A percentile compares a stretch with the other conserved stretches of the same genome.
Evolutionary conservation across 2,797 vertebrate species (phyloP).

Genomic region (Morelia viridis): DNA sequence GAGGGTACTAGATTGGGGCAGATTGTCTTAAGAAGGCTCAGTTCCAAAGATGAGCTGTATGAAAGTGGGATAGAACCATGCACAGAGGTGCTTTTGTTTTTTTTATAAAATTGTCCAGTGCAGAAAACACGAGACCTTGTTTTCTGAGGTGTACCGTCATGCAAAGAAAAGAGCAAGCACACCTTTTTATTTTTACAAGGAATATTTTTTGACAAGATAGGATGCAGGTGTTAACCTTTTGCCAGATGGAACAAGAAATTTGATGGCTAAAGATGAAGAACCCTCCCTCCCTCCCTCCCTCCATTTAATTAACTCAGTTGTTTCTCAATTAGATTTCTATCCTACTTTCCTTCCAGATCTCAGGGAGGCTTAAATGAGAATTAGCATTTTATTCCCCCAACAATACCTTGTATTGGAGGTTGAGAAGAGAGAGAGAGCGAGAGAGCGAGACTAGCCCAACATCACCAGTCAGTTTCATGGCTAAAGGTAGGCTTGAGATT

Average conservation of each 20-base stretch:
- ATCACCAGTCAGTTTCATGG: background rate
- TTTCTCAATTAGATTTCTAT: background rate
- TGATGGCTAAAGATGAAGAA: background rate
- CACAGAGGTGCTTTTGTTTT: background rate
- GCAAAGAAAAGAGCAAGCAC: background rate
- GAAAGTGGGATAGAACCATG: background rate
- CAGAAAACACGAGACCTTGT: background rate
- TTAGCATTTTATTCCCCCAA: background rate
- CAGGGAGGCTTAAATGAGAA: background rate
- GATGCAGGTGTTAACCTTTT: background rate
- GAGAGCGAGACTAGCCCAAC: background rate
- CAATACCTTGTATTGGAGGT: background rate
- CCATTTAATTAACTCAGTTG: background rate
- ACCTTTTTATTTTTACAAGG: background rate
- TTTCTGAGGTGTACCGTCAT: background rate
- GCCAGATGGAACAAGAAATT: background rate
- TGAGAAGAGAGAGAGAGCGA: background rate
- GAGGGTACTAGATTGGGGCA: background rate
- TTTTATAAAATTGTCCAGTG: background rate
- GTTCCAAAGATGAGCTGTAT: background rate
- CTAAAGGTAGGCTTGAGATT: background rate
- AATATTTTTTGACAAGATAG: background rate
- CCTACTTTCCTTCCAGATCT: background rate
- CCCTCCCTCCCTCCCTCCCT: background rate
- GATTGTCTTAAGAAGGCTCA: background rate